A percentile compares a stretch with the other conserved stretches of the same genome.
Conservation (phyloP, 2,888 invertebrate genomes). For the Blastobasis adustella region DNA sequence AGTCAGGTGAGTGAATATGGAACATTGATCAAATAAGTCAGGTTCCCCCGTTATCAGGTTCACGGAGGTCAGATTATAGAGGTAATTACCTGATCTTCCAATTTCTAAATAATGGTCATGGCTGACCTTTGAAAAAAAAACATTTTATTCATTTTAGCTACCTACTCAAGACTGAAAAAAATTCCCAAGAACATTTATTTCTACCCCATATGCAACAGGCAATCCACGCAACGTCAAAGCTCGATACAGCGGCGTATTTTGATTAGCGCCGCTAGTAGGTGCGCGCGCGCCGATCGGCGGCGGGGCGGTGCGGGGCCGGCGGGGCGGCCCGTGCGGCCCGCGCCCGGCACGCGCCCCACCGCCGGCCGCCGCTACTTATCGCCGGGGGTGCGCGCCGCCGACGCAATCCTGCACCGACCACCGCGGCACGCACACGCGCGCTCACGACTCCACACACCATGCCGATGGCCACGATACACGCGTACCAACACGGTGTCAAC, state of each 20-base stretch:
- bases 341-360: slow-evolving; percentile 66
- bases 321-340: slow-evolving; percentile 45
- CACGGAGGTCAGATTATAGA: too few relatives aligned
- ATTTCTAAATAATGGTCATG: too few relatives aligned
- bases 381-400: slow-evolving; percentile 77
- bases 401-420: slow-evolving; percentile 71
- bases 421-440: slow-evolving; percentile 43
- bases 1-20: too few relatives aligned
- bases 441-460: slow-evolving; percentile 19
- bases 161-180: too few relatives aligned
- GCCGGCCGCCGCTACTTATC: slow-evolving; percentile 69
- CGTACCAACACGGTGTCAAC: slow-evolving; percentile 63
- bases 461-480: slow-evolving; percentile 70
- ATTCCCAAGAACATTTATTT: too few relatives aligned
- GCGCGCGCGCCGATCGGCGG: slow-evolving; percentile 59
- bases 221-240: not conserved
- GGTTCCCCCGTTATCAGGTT: too few relatives aligned
- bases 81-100: too few relatives aligned
- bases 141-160: too few relatives aligned
- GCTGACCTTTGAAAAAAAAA: too few relatives aligned
- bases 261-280: slow-evolving; percentile 32
- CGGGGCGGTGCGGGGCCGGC: slow-evolving; percentile 36
- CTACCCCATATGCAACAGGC: too few relatives aligned
- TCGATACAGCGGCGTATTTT: slow-evolving; percentile 49
- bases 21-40: too few relatives aligned